Evolutionary conservation across 2,113 vertebrate species (phyloP).

Genomic region (Conger conger): DNA sequence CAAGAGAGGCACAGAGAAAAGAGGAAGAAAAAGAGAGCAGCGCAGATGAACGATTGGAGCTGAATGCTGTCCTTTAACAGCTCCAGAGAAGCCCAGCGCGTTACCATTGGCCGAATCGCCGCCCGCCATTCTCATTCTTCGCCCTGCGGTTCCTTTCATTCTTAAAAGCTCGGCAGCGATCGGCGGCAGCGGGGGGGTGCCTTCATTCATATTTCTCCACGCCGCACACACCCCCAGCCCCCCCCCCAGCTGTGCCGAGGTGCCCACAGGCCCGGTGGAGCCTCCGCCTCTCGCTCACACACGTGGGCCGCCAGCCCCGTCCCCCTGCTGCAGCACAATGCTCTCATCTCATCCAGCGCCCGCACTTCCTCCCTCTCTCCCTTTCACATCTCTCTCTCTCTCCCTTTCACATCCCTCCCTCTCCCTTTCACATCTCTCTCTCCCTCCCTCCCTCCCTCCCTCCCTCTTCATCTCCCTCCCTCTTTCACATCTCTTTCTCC

Average conservation of each 20-base stretch:
- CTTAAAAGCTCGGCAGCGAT: conserved; percentile 23
- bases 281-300: background rate
- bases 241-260: background rate
- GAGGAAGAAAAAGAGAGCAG: background rate
- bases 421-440: background rate
- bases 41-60: background rate
- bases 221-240: background rate
- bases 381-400: background rate
- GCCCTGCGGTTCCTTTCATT: conserved; percentile 28
- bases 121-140: conserved; percentile 20
- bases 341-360: conserved; percentile 13
- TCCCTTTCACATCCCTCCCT: background rate
- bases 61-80: background rate
- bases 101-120: conserved; percentile 6
- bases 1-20: background rate
- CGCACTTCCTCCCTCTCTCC: background rate
- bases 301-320: background rate
- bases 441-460: background rate
- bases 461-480: background rate
- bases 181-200: background rate
- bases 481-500: background rate
- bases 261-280: conserved; percentile 4
- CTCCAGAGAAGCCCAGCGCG: background rate
- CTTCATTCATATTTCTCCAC: conserved; percentile 29
- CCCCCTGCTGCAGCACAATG: conserved; percentile 7